Percentiles rank a stretch among this genome's conserved stretches.
Evolutionary conservation across 2,888 invertebrate genomes (phyloP).

Genomic region (Chironomus tentans): DNA sequence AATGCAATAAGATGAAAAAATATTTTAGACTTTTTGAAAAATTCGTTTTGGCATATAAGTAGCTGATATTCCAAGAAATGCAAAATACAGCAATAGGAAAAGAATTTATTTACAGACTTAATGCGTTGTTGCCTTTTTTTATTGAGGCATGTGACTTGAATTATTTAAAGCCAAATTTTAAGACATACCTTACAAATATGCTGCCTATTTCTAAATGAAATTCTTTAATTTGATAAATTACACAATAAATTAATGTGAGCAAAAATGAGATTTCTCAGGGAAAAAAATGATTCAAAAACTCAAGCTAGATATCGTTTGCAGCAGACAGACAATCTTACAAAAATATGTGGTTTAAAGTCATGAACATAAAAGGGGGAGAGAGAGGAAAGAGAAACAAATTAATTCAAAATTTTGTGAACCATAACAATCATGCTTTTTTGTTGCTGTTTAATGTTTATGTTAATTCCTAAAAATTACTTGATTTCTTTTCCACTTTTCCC

Average conservation of each 20-base stretch:
- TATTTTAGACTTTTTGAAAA: too few species aligned
- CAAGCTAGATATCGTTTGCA: neutral
- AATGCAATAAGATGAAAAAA: too few species aligned
- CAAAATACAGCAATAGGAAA: too few species aligned
- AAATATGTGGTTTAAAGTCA: neutral
- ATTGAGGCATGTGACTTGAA: slow-evolving; percentile 17
- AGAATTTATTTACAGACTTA: too few species aligned
- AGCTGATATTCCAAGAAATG: neutral
- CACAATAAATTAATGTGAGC: neutral
- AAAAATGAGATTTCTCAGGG: neutral
- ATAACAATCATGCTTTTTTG: neutral
- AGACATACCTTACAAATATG: neutral
- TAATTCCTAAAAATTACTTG: neutral
- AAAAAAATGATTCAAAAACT: neutral
- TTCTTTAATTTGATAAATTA: neutral
- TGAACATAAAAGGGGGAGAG: neutral
- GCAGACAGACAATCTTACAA: neutral
- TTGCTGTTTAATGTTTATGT: neutral
- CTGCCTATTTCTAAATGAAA: neutral
- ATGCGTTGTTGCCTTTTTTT: slow-evolving; percentile 14
- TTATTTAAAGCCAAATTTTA: neutral
- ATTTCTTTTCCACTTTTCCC: neutral
- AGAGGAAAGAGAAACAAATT: neutral
- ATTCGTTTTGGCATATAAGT: neutral
- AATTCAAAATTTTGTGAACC: neutral